Evolutionary conservation across 2,888 invertebrate genomes (phyloP), one percentile per base, ranked within the genome.

Genomic region (Teinopalpus imperialis): DNA sequence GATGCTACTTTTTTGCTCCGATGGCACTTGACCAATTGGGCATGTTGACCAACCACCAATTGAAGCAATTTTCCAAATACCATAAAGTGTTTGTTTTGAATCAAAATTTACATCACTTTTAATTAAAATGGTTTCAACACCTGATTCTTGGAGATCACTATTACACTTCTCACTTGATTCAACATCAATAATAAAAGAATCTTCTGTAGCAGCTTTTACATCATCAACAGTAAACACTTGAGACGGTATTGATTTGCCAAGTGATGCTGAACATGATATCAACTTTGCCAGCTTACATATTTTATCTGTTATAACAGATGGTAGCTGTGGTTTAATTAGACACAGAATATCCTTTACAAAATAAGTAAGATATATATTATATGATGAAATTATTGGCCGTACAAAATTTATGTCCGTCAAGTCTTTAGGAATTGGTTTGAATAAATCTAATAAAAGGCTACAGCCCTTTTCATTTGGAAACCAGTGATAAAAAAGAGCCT

Each of bases 21-120:
- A 87, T 5, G 90, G 90, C 14, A 91, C 51, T 48, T 77, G 56
- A 10, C 91, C 91, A 57, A 91, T 79, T 7, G 91, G 90, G 59
- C 82, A 89, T 26, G 54, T 54, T 14, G 67, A 57, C 91, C 91
- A 91, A 44, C 75, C 60, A 41, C 64, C 52, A 32, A 61, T 66
- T 58, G 47, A 48, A 47, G 76, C 66, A 43, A 75, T 53, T 57
- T 68, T 70, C 85, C 83, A 89, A 58, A 80, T 64, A n/a, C 74
- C 66, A 54, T 39, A 56, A 42, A 6, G 8, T 7, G 1, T 6
- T 23, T 21, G 1, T 10, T 9, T 13, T 7, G 9, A 10, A 8
- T 6, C 8, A 16, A 8, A 10, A 2, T 32, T 3, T n/a, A n/a
- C 9, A 10, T 10, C 12, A 42, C 4, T 34, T 18, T 8, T 9